Percentiles rank a stretch among this genome's conserved stretches.
phyloP scores from a whole-genome alignment of 2,888 invertebrate species.

The Hirtodrosophila cameraria region DNA sequence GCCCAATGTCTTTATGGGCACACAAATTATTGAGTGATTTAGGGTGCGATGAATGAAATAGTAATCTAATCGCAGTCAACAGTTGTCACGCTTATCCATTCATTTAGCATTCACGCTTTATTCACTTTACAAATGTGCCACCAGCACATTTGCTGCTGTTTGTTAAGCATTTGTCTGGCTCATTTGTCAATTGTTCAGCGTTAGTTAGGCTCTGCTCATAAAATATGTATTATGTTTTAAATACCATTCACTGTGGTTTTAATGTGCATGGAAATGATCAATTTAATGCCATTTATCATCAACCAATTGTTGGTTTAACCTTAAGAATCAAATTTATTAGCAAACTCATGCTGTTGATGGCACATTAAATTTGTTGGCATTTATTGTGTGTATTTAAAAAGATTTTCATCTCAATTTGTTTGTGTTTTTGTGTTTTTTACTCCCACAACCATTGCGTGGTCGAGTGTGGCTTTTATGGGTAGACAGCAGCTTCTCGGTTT shows the following conservation, averaged over 20 bases:
- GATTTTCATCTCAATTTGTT: no score
- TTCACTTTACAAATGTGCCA: no score
- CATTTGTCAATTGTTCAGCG: not conserved
- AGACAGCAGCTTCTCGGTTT: constrained; percentile 13
- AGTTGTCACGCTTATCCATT: constrained; percentile 43
- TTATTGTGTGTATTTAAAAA: constrained; percentile 12
- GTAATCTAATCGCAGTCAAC: constrained; percentile 48
- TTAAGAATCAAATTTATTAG: not conserved
- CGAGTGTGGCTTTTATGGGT: constrained; percentile 5
- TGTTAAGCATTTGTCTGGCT: not conserved
- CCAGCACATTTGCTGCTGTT: not conserved
- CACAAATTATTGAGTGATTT: constrained; percentile 29
- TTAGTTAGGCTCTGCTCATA: constrained; percentile 21
- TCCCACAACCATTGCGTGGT: no score
- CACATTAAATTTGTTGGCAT: constrained; percentile 24
- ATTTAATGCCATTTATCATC: constrained; percentile 7
- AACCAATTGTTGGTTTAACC: constrained; percentile 34
- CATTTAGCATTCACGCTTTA: constrained; percentile 30
- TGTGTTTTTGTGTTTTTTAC: no score
- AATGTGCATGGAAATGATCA: constrained; percentile 15
- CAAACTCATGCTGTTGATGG: constrained; percentile 4
- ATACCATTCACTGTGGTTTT: constrained; percentile 1
- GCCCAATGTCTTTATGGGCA: not conserved
- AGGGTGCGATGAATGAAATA: constrained; percentile 18
- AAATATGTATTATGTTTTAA: constrained; percentile 29